Percentiles rank a stretch among this genome's conserved stretches.
phyloP scores from a whole-genome alignment of 2,113 vertebrate genomes.

The Grammomys surdaster region DNA sequence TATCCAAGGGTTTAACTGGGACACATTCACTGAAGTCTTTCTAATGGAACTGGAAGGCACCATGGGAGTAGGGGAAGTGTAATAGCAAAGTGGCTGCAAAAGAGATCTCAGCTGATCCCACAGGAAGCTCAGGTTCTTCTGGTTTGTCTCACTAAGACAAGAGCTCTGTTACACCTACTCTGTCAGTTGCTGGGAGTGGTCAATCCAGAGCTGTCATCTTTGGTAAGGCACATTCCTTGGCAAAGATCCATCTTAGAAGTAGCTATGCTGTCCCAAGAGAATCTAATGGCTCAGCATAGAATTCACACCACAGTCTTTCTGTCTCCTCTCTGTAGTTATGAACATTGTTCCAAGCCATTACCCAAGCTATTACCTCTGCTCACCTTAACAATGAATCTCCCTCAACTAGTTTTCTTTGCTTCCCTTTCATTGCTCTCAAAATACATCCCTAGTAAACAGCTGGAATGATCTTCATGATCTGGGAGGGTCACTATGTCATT shows the following conservation, averaged over 20 bases:
- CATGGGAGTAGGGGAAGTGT: not conserved
- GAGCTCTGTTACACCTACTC: not conserved
- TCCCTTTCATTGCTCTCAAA: not conserved
- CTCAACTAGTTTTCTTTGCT: constrained; percentile 42
- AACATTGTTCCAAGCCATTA: not conserved
- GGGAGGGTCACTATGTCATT: not conserved
- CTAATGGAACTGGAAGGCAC: not conserved
- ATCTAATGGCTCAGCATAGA: not conserved
- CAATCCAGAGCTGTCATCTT: not conserved
- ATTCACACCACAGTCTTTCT: not conserved
- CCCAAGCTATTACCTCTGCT: not conserved
- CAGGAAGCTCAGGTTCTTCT: not conserved
- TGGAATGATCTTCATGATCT: constrained; percentile 4
- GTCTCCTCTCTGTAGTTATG: not conserved
- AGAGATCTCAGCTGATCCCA: not conserved
- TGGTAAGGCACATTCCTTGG: not conserved
- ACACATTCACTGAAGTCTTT: not conserved
- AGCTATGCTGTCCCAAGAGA: not conserved
- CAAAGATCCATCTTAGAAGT: not conserved
- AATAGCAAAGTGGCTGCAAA: not conserved
- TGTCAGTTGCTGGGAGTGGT: not conserved
- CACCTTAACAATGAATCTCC: not conserved
- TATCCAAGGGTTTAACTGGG: not conserved
- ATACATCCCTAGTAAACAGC: not conserved
- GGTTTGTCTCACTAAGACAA: not conserved